Base-by-base conservation (phyloP, 2,888 invertebrate genomes). In the Lagria hirta region DNA sequence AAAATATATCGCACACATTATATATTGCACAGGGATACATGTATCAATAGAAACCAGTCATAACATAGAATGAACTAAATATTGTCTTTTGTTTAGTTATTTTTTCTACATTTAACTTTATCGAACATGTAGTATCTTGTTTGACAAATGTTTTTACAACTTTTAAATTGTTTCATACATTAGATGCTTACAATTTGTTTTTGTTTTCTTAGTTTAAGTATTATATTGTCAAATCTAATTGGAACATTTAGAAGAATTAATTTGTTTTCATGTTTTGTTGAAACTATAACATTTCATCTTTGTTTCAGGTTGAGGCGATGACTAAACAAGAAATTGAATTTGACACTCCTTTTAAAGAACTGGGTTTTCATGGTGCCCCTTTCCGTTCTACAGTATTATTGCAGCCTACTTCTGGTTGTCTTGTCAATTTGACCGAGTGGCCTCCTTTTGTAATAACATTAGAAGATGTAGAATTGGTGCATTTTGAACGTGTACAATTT, bases 401-500 rank as follows among this genome's bases (percentile, higher is more conserved):
- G 2, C 97, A 98, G 68, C 99, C 99, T 0, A 99, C 99, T 0
- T 95, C 94, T 1, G 93, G 95, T n/a, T 96, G 96, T 57, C 80
- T 99, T 42, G 97, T 99, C 3, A 95, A 92, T 73, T 81, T 99
- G 1, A 94, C 95, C 0, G 98, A 99, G 75, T 98, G 98, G 97
- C 99, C 99, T 11, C 97, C 99, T 52, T 97, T 99, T 75, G 98
- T 99, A 8, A 93, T 98, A 45, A 92, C 98, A 0, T 76, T 99
- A 12, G 98, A 98, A 70, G 97, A 98, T 68, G 91, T 97, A 0
- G 98, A 99, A 69, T 71, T 99, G 57, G 95, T 99, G 1, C 98
- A 99, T 72, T 99, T 99, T 73, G 99, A 99, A 74, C 81, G 99
- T 71, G 98, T 99, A 7, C 94, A 95, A 71, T 98, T 99, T 72